Base-by-base conservation (phyloP, 2,797 vertebrate genomes). In the Orestias chungarensis region DNA sequence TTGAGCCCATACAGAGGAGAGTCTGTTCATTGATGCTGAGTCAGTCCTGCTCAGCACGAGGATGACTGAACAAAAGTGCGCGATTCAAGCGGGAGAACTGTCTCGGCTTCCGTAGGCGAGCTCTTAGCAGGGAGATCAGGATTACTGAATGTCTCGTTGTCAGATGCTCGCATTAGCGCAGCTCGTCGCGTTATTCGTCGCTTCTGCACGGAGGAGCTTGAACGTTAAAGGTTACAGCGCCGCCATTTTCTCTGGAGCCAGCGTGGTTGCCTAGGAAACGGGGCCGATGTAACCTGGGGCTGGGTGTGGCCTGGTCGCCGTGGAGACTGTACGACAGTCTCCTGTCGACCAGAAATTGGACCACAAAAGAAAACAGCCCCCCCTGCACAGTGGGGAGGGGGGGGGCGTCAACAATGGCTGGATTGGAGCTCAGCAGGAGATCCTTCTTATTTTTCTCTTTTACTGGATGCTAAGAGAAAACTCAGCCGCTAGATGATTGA, bases 221-320 rank as follows among this genome's bases (percentile, higher is more conserved):
- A 15, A 29, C 42, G 25, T 62, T 25, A 74, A n/a, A 66, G 70
- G 59, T 76, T 46, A 73, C 72, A 69, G 71, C 33, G 68, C 29
- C 79, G 86, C 86, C 89, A 90, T 90, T 92, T 89, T 90, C 78
- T 89, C 20, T 33, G 20, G 62, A 70, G 70, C 71, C 49, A 84
- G 81, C 84, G 85, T 85, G 86, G 86, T 72, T 83, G 87, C 86
- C 14, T 20, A 70, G 55, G 75, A 81, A 78, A 90, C 67, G 46
- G 83, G 74, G 80, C 89, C 93, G 91, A 93, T 93, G 93, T 91
- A 89, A 94, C 91, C 81, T 67, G 69, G n/a, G n/a, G 66, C 90
- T 92, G 92, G 93, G 93, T 91, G 93, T 90, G 92, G 80, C 88
- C 89, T 82, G 82, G 92, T 92, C 93, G 81, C 92, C 87, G 92